Base-by-base conservation (phyloP, 2,797 vertebrate species). In the Microchirus variegatus region DNA sequence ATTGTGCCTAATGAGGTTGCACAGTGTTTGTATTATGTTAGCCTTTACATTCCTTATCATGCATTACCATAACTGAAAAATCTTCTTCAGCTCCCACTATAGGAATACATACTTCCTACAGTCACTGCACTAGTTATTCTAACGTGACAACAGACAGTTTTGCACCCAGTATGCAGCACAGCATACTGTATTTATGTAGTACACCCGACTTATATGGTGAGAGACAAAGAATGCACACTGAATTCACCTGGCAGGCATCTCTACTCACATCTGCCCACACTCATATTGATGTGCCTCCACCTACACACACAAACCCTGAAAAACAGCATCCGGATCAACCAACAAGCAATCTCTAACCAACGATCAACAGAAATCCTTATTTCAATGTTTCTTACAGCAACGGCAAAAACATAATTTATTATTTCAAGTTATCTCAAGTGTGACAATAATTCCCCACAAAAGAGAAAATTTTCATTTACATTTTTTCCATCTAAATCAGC, bases 161-260 rank as follows among this genome's bases (percentile, higher is more conserved):
- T 59, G 50, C 17, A 54, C 66, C 55, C 45, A 22, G 37, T 49
- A 48, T 77, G 56, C 9, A 41, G 45, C 63, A 46, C 64, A 67
- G 60, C 7, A 31, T 31, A 31, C 7, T 71, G 54, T 41, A 73
- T 81, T 42, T 70, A 73, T 78, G 75, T 48, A 58, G 46, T 58
- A 66, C 49, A 43, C 36, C 69, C 81, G 68, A 81, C 62, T 63
- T 44, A 67, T n/a, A 68, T 59, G 56, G 74, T 31, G 59, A 75
- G 70, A 80, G 76, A 87, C 71, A 67, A 78, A 83, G 77, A 82
- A 85, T 75, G 65, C 80, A 78, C 56, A 79, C 61, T 74, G 67
- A 73, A 81, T 77, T 67, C 83, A 90, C 85, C 88, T 90, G 79
- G 80, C 80, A 90, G 87, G 82, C 85, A 87, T 85, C 44, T 81